Percentiles rank a stretch among this genome's conserved stretches.
Evolutionary conservation across 1,140 invertebrate genomes (phyloP).

Genomic region (Halyomorpha halys): DNA sequence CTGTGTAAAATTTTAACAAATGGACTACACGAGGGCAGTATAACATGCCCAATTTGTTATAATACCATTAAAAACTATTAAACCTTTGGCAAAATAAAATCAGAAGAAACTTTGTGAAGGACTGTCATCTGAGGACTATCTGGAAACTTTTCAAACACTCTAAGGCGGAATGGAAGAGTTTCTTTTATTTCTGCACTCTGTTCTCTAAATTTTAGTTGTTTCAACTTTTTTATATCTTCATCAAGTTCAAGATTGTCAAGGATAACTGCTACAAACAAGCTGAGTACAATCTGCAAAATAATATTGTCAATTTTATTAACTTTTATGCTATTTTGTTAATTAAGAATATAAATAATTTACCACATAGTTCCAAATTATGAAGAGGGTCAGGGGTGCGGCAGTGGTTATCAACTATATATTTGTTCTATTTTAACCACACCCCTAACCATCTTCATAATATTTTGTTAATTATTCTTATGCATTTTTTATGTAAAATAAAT

Average conservation of each 20-base stretch:
- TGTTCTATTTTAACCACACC: too few species aligned
- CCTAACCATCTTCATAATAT: too few species aligned
- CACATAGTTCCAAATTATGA: too few species aligned
- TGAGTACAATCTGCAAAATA: conserved; percentile 82
- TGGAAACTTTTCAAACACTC: conserved; percentile 98
- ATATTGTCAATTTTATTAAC: conserved; percentile 21
- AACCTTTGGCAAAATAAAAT: conserved; percentile 92
- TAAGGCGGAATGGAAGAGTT: conserved; percentile 82
- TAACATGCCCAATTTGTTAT: too few species aligned
- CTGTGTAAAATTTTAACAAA: too few species aligned
- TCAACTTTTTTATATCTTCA: conserved; percentile 98
- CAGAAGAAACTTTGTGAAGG: conserved; percentile 86
- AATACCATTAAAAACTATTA: conserved; percentile 13
- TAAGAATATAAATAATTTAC: too few species aligned
- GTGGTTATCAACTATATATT: too few species aligned
- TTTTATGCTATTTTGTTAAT: too few species aligned
- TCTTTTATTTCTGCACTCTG: conserved; percentile 96
- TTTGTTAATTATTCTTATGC: too few species aligned
- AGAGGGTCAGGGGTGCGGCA: too few species aligned
- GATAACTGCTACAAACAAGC: conserved; percentile 99
- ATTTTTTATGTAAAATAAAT: too few species aligned
- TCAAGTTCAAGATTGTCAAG: conserved; percentile 98
- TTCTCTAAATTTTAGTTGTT: conserved; percentile 92
- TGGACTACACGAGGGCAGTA: too few species aligned
- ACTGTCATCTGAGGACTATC: conserved; percentile 98